phyloP scores from a whole-genome alignment of 1,140 invertebrate species.

The Chionoecetes opilio region DNA sequence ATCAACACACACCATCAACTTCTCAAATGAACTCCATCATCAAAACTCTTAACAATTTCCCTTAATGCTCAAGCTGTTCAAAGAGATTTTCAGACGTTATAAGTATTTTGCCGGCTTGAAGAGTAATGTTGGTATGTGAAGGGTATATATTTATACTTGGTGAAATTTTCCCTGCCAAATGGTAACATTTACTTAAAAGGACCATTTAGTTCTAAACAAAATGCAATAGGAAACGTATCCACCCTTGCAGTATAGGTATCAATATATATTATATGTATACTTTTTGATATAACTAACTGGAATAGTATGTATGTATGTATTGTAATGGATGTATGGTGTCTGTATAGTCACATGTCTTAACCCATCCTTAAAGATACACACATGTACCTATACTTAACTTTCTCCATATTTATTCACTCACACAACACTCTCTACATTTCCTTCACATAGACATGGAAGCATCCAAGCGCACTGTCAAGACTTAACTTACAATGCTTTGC shows the following conservation, averaged over 20 bases:
- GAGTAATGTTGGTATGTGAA: background rate
- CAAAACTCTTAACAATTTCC: background rate
- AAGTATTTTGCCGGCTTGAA: background rate
- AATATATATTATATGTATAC: background rate
- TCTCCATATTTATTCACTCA: background rate
- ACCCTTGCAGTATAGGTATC: too few species aligned
- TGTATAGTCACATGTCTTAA: too few species aligned
- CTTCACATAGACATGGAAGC: too few species aligned
- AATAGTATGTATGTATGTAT: background rate
- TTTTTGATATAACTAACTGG: background rate
- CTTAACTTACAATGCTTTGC: too few species aligned
- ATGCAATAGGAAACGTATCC: background rate
- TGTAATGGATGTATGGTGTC: background rate
- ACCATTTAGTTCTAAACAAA: background rate
- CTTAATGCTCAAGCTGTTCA: conserved; percentile 3
- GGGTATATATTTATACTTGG: background rate
- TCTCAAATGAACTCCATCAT: background rate
- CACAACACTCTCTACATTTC: too few species aligned
- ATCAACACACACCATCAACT: background rate
- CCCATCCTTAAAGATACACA: background rate
- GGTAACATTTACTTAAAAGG: background rate
- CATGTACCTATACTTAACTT: background rate
- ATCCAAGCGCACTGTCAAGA: too few species aligned
- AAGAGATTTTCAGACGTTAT: background rate
- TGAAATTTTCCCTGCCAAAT: too few species aligned